Conservation (phyloP, 2,113 vertebrate species). For the Balaeniceps rex region DNA sequence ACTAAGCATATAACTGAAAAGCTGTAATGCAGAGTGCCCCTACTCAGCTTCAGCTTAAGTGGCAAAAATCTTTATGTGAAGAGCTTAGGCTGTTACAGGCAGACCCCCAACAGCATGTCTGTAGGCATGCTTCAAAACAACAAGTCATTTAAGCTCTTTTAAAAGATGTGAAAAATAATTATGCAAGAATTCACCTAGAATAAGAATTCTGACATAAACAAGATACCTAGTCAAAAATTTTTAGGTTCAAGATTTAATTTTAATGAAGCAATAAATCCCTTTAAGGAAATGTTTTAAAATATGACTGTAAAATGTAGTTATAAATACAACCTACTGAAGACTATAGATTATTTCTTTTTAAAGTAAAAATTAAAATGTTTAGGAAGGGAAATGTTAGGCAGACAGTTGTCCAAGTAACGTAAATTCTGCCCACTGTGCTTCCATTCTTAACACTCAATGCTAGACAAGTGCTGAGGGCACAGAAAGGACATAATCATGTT, state of each 20-base stretch:
- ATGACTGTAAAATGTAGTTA: not conserved
- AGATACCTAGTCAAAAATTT: not conserved
- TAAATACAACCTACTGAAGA: not conserved
- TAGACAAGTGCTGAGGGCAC: not conserved
- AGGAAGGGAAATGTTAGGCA: not conserved
- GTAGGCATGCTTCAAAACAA: not conserved
- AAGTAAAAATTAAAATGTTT: not conserved
- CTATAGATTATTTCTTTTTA: rapidly evolving
- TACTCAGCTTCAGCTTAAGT: not conserved
- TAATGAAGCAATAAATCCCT: not conserved
- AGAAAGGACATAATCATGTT: rapidly evolving
- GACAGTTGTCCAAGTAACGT: too few species aligned
- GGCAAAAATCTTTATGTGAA: not conserved
- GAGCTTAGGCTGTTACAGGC: not conserved
- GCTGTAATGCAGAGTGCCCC: not conserved
- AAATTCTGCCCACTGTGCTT: not conserved
- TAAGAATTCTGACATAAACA: not conserved
- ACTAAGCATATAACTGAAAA: not conserved
- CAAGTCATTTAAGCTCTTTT: not conserved
- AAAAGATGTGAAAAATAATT: not conserved
- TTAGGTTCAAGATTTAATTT: not conserved
- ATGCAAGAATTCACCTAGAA: not conserved
- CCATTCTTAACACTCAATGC: not conserved
- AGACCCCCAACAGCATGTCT: not conserved
- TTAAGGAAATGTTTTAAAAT: not conserved